A percentile compares a stretch with the other conserved stretches of the same genome.
These are phyloP conservation scores for Rhinopomastus cyanomelas DNA, from an alignment of 2,113 vertebrate species.

Conservation along the genomic window DNA sequence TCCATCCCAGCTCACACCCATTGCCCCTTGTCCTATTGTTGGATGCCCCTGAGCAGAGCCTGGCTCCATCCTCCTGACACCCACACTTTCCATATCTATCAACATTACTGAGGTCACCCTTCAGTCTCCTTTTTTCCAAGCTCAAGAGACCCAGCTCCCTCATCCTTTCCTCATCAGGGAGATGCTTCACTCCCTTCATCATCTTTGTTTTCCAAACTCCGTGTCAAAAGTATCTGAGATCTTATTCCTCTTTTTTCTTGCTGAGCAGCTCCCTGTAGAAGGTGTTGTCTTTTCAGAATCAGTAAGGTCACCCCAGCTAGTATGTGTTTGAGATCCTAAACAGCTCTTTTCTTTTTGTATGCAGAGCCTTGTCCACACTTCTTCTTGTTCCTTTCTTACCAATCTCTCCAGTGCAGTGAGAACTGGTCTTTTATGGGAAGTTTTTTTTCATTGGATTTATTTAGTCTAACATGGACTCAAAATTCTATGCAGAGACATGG, in stretches of 20 bases:
- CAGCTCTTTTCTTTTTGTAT: not conserved
- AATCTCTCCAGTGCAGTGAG: not conserved
- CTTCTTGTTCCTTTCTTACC: slow-evolving; percentile 12
- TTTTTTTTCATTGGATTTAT: not conserved
- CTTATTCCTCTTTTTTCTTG: not conserved
- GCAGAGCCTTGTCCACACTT: not conserved
- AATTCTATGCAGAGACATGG: not conserved
- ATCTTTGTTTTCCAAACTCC: not conserved
- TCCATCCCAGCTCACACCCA: too few relatives aligned
- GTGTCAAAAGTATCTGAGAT: not conserved
- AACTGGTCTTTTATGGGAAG: not conserved
- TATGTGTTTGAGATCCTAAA: slow-evolving; percentile 1
- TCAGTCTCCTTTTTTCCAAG: too few relatives aligned
- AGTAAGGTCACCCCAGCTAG: not conserved
- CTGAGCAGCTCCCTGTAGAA: not conserved
- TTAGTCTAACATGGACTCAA: not conserved
- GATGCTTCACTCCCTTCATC: too few relatives aligned
- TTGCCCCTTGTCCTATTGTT: too few relatives aligned
- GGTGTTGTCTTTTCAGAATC: slow-evolving; percentile 12
- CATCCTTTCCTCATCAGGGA: too few relatives aligned
- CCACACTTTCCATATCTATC: too few relatives aligned
- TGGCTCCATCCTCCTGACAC: too few relatives aligned
- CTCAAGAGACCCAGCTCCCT: too few relatives aligned
- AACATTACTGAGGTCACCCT: too few relatives aligned
- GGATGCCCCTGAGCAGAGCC: too few relatives aligned